Conservation (phyloP, 2,888 invertebrate species). For the Drosophila ochracea region DNA sequence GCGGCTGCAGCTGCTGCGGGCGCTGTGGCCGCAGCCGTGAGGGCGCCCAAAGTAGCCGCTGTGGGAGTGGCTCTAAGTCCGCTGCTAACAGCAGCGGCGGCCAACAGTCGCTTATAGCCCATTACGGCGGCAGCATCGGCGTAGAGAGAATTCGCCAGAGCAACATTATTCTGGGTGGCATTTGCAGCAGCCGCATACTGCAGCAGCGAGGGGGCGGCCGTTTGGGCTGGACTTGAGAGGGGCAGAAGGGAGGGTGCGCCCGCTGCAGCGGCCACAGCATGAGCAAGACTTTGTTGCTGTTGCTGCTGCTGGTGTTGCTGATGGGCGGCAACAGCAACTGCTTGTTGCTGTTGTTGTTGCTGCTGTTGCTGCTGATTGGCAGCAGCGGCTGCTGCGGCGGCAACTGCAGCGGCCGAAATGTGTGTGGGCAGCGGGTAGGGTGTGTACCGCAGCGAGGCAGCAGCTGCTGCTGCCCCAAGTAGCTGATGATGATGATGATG, state of each 20-base stretch:
- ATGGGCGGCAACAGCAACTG: constrained; percentile 79
- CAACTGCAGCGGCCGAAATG: constrained; percentile 83
- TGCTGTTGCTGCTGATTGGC: constrained; percentile 86
- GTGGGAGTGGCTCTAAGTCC: constrained; percentile 79
- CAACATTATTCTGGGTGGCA: constrained; percentile 84
- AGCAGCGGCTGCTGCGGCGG: constrained; percentile 80
- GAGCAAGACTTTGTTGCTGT: constrained; percentile 76
- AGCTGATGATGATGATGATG: constrained; percentile 62
- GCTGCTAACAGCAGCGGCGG: constrained; percentile 84
- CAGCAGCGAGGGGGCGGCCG: constrained; percentile 85
- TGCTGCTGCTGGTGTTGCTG: constrained; percentile 76
- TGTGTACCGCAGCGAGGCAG: constrained; percentile 86
- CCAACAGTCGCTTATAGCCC: constrained; percentile 84
- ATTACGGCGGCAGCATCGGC: constrained; percentile 84
- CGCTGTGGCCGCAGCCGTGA: constrained; percentile 84
- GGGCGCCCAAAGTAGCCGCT: constrained; percentile 59
- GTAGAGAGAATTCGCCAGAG: constrained; percentile 86
- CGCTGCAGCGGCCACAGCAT: constrained; percentile 73
- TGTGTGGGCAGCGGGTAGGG: constrained; percentile 88
- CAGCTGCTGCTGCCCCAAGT: constrained; percentile 59
- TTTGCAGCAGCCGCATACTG: constrained; percentile 88
- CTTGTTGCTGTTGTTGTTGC: constrained; percentile 80
- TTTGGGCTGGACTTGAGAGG: constrained; percentile 64
- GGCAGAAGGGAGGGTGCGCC: constrained; percentile 65
- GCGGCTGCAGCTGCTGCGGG: constrained; percentile 77